These are phyloP conservation scores for Poecile montanus DNA, from an alignment of 2,797 vertebrate species.

Conservation along the genomic window DNA sequence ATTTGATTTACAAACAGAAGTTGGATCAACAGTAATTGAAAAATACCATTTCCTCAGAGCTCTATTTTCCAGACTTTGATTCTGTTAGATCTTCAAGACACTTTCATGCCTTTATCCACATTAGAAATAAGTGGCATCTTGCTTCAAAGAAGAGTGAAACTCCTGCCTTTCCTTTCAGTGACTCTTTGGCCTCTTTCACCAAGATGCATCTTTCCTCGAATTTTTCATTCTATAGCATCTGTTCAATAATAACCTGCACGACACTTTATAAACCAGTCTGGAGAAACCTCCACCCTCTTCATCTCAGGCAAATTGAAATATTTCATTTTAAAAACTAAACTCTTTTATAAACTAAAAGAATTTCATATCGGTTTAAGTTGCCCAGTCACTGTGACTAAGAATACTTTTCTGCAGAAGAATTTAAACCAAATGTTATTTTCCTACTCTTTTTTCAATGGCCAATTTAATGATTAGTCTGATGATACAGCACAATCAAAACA, in stretches of 20 bases:
- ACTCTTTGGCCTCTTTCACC: background rate
- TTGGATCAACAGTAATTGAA: background rate
- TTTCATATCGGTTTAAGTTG: background rate
- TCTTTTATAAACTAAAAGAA: background rate
- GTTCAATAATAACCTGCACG: background rate
- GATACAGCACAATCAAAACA: background rate
- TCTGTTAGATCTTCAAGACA: background rate
- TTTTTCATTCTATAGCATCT: background rate
- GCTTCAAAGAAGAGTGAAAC: background rate
- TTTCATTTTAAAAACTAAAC: background rate
- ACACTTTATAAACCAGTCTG: background rate
- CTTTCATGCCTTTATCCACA: background rate
- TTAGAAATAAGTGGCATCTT: background rate
- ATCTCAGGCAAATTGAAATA: background rate
- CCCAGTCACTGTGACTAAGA: background rate
- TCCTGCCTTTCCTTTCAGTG: background rate
- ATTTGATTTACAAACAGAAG: background rate
- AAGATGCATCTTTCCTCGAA: background rate
- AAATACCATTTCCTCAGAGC: background rate
- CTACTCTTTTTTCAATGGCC: background rate
- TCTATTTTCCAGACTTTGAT: background rate
- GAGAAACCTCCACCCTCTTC: background rate
- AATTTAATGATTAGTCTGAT: conserved; percentile 1
- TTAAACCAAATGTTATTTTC: background rate
- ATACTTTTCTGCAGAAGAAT: background rate